Evolutionary conservation across 1,140 invertebrate genomes (phyloP), one percentile per base, ranked within the genome.

Genomic region (Araneus ventricosus): DNA sequence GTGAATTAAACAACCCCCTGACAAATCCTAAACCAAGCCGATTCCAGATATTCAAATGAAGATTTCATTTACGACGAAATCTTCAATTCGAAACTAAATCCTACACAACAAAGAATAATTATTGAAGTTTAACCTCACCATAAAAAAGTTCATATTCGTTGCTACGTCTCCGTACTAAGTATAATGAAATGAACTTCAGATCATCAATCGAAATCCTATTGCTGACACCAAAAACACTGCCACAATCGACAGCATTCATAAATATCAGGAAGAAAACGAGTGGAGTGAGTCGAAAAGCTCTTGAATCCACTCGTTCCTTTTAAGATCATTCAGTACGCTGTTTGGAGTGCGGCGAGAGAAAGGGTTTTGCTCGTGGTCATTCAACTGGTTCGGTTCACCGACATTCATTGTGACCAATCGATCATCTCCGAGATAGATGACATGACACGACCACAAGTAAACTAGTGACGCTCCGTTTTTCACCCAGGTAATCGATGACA

Each of bases 391-490:
- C 27, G 20, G 88, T 24, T 59, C 67, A 70, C 37, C 61, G 57
- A 79, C 75, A 82, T n/a, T 59, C 22, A 8, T 59, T 39, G 27
- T 8, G 34, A 5, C 20, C 45, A 90, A 90, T 90, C 39, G 41
- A 90, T 90, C 88, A 90, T 79, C 52, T 80, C 10, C n/a, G 30
- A 57, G 88, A 80, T 37, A 59, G 39, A 90, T 87, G 85, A 30
- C 34, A 45, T 87, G 85, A 63, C 85, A 87, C 30, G 24, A 24
- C 57, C 34, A 63, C 85, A 87, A 61, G 85, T 24, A 61, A 52
- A 24, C 37, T 27, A 8, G 20, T 30, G 82, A 84, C 39, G 24
- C 24, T 52, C 27, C 37, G 82, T 52, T 84, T 27, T 52, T 52
- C 45, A 57, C 41, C 4, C 82, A 34, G 39, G 27, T 37, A 75